Evolutionary conservation across 2,797 vertebrate species (phyloP), one percentile per base, ranked within the genome.

Genomic region (Fistularia commersonii): DNA sequence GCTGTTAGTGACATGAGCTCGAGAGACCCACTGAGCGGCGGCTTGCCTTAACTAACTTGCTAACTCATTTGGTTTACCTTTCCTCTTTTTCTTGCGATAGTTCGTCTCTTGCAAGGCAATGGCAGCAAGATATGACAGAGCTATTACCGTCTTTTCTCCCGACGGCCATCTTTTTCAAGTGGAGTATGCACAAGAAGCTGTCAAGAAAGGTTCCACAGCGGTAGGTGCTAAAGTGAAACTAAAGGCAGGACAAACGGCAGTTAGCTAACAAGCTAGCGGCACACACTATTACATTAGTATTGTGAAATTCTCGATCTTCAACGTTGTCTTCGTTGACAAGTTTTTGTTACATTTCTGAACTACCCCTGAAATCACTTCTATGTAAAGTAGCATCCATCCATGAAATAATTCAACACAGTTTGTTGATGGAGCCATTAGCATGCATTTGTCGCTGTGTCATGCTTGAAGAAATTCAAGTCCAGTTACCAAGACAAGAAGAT

Each of bases 91-190:
- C 41, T 41, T 52, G 37, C 58, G 32, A 51, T 42, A 72, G 33
- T 62, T 33, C 45, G 40, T 43, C 34, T 68, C 40, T 68, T 63
- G 52, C 35, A 44, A 48, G 46, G 58, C 47, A 37, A 94, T 95
- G 93, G 89, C 92, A 43, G 90, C 93, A 48, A 85, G 92, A 73
- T 95, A 95, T 40, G 93, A 95, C 66, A 86, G 93, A 66, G 93
- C 93, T 1, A 95, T 95, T 41, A 95, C 93, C 2, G 93, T 95
- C 0, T 95, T 95, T 61, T 95, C 93, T 12, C 93, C 93, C 0
- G 93, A 95, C 0, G 93, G 93, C 0, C 93, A 95, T 54, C 89
- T 95, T 1, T 95, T 95, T 45, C 93, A 95, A 84, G 93, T 95
- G 65, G 93, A 95, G 71, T 95, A 95, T 66, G 93, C 93, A 4